Evolutionary conservation across 2,113 vertebrate species (phyloP).

Genomic region (Oryzias celebensis): DNA sequence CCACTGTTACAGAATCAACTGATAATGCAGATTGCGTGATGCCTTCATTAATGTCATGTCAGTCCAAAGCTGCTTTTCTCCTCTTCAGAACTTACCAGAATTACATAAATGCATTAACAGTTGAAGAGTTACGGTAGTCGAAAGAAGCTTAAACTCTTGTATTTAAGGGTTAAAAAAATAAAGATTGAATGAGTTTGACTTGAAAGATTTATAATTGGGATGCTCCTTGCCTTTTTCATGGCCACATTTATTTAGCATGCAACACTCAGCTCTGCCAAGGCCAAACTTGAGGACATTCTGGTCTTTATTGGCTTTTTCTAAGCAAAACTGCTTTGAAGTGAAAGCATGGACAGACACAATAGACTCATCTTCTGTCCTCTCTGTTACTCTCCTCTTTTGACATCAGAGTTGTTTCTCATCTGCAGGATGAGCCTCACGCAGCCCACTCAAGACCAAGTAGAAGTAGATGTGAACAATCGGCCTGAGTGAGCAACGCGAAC

Average conservation of each 20-base stretch:
- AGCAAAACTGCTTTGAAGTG: slow-evolving; percentile 22
- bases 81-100: no score
- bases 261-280: slow-evolving; percentile 22
- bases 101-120: no score
- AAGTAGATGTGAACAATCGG: slow-evolving; percentile 39
- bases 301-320: slow-evolving; percentile 33
- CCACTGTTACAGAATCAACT: no score
- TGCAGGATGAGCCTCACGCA: slow-evolving; percentile 29
- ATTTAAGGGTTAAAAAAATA: no score
- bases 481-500: slow-evolving; percentile 16
- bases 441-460: slow-evolving; percentile 25
- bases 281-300: slow-evolving; percentile 24
- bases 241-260: not conserved
- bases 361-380: slow-evolving; percentile 22
- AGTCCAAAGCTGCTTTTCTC: no score
- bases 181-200: no score
- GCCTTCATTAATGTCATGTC: no score
- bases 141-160: no score
- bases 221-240: not conserved
- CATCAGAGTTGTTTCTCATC: slow-evolving; percentile 50
- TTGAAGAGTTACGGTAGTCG: no score
- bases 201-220: no score
- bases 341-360: slow-evolving; percentile 38
- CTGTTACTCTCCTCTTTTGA: slow-evolving; percentile 35
- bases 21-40: no score